These are phyloP conservation scores for Sipha maydis DNA, from an alignment of 2,888 invertebrate genomes.

Conservation along the genomic window DNA sequence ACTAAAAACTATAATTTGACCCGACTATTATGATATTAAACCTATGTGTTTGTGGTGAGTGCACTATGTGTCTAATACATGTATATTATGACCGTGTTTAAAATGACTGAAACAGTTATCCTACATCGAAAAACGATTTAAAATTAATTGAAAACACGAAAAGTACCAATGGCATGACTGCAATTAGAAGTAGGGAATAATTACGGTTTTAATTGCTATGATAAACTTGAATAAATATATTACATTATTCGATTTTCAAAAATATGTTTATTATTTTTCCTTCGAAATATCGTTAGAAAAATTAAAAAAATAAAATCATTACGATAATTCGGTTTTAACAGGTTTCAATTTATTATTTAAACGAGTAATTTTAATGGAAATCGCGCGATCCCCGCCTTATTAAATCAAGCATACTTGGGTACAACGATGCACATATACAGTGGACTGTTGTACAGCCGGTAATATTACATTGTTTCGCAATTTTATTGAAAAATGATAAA, in stretches of 20 bases:
- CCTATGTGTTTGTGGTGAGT: too few species aligned
- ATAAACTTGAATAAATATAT: background rate
- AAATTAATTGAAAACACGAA: too few species aligned
- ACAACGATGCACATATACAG: background rate
- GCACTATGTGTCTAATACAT: too few species aligned
- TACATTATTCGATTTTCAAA: background rate
- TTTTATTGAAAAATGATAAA: constrained; percentile 35
- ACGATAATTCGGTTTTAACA: background rate
- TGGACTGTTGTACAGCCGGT: background rate
- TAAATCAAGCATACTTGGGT: background rate
- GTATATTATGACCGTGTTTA: too few species aligned
- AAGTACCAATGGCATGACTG: too few species aligned
- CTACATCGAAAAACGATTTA: too few species aligned
- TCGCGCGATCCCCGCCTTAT: background rate
- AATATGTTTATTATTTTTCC: background rate
- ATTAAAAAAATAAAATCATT: background rate
- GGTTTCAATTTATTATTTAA: background rate
- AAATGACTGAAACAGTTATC: too few species aligned
- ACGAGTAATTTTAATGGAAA: constrained; percentile 7
- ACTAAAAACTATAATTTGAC: too few species aligned
- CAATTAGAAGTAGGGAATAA: background rate
- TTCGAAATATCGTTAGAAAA: background rate
- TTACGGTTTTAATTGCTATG: background rate
- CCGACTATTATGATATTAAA: too few species aligned
- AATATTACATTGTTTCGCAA: background rate